These are phyloP conservation scores for Lucifuga dentata DNA, from an alignment of 2,113 vertebrate genomes.

Conservation along the genomic window DNA sequence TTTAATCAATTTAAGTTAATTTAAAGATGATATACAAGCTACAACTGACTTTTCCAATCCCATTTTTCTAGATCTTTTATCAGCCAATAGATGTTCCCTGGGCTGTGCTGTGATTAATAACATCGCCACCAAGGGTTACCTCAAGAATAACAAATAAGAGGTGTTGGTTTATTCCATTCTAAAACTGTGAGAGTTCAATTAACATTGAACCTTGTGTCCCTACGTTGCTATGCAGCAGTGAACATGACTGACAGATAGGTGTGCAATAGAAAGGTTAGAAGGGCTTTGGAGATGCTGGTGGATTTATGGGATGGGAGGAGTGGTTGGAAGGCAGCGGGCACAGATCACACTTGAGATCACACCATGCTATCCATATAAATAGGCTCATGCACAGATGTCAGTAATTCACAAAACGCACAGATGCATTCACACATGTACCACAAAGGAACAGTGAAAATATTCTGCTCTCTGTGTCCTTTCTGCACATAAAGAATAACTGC, in stretches of 20 bases:
- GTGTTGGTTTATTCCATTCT: constrained; percentile 55
- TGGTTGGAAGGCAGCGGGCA: constrained; percentile 18
- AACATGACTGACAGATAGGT: constrained; percentile 72
- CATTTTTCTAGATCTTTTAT: constrained; percentile 47
- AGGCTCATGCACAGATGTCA: constrained; percentile 40
- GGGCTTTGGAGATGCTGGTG: constrained; percentile 62
- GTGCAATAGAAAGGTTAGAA: constrained; percentile 69
- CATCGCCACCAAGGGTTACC: constrained; percentile 28
- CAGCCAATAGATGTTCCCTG: constrained; percentile 36
- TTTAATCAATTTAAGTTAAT: constrained; percentile 9
- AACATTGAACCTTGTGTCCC: constrained; percentile 57
- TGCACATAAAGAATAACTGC: constrained; percentile 9
- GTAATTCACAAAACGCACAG: background rate
- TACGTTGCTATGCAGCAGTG: constrained; percentile 57
- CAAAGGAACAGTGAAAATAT: too few relatives aligned
- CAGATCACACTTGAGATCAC: constrained; percentile 64
- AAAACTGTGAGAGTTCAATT: constrained; percentile 61
- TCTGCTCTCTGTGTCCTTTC: background rate
- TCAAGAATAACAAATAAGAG: constrained; percentile 56
- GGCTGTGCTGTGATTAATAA: constrained; percentile 61
- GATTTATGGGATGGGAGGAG: constrained; percentile 57
- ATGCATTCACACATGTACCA: constrained; percentile 37
- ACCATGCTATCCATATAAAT: constrained; percentile 63
- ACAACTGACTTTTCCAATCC: constrained; percentile 9
- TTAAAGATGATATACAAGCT: constrained; percentile 9